Evolutionary conservation across 2,797 vertebrate genomes (phyloP).

Genomic region (Atherinosoma microstoma): DNA sequence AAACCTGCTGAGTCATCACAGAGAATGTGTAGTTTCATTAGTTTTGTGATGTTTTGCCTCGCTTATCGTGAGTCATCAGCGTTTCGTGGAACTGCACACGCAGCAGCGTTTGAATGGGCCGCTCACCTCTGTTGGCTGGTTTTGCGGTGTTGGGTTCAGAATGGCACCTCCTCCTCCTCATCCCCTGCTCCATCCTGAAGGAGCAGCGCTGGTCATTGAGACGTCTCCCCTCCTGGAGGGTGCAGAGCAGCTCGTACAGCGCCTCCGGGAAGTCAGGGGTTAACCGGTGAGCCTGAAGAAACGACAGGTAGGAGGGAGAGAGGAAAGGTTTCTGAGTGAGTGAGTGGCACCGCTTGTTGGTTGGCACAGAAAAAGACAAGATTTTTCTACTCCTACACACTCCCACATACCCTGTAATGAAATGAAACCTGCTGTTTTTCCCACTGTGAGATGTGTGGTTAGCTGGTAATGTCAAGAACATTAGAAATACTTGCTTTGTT

Average conservation of each 20-base stretch:
- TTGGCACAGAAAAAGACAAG: conserved; percentile 45
- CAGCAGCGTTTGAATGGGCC: background rate
- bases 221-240: conserved; percentile 83
- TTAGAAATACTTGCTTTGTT: conserved; percentile 2
- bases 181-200: conserved; percentile 72
- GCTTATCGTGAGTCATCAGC: conserved; percentile 41
- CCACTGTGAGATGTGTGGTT: background rate
- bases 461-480: conserved; percentile 3
- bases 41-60: conserved; percentile 24
- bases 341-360: conserved; percentile 50
- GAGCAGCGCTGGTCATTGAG: conserved; percentile 88
- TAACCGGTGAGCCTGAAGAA: conserved; percentile 73
- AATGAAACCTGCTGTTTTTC: conserved; percentile 46
- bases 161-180: conserved; percentile 82
- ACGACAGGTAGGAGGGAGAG: conserved; percentile 16
- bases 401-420: conserved; percentile 44
- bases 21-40: background rate
- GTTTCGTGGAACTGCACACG: conserved; percentile 25
- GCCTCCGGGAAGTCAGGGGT: conserved; percentile 84
- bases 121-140: conserved; percentile 76
- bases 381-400: conserved; percentile 45
- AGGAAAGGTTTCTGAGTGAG: conserved; percentile 42
- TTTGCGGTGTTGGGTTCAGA: conserved; percentile 82
- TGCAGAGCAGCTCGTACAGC: conserved; percentile 84
- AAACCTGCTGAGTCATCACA: conserved; percentile 8